Percentiles rank a stretch among this genome's conserved stretches.
These are phyloP conservation scores for Propithecus perrieri DNA, from an alignment of 2,797 vertebrate genomes.

Conservation along the genomic window DNA sequence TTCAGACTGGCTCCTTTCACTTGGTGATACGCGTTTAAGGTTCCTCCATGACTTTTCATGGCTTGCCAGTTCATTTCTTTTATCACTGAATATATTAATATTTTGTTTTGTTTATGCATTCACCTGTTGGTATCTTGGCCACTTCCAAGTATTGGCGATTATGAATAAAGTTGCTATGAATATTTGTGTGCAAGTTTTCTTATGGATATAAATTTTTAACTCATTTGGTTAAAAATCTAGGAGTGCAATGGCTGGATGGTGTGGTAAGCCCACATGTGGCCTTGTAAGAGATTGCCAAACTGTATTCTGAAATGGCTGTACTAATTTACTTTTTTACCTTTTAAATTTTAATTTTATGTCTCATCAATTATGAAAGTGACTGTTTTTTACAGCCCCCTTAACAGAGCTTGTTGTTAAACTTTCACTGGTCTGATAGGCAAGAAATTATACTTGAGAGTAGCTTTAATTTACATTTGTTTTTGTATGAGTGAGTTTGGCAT, in stretches of 20 bases:
- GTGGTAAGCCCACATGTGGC: neutral
- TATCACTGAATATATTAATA: neutral
- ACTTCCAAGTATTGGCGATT: neutral
- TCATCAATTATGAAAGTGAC: neutral
- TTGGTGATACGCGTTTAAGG: neutral
- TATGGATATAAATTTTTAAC: neutral
- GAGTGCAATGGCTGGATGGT: neutral
- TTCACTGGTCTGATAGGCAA: neutral
- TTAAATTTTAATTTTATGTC: neutral
- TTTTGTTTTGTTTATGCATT: neutral
- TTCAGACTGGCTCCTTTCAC: neutral
- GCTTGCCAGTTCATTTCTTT: neutral
- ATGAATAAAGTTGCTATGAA: neutral
- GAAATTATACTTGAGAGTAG: neutral
- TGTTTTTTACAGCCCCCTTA: neutral
- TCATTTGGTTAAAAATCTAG: neutral
- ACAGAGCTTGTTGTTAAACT: neutral
- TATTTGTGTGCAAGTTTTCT: neutral
- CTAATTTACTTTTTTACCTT: neutral
- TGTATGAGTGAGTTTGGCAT: neutral
- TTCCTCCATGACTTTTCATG: neutral
- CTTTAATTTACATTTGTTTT: neutral
- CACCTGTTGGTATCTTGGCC: neutral
- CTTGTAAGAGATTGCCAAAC: neutral
- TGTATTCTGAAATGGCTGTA: neutral